phyloP scores from a whole-genome alignment of 2,797 vertebrate species.

The Phalloptychus januarius region DNA sequence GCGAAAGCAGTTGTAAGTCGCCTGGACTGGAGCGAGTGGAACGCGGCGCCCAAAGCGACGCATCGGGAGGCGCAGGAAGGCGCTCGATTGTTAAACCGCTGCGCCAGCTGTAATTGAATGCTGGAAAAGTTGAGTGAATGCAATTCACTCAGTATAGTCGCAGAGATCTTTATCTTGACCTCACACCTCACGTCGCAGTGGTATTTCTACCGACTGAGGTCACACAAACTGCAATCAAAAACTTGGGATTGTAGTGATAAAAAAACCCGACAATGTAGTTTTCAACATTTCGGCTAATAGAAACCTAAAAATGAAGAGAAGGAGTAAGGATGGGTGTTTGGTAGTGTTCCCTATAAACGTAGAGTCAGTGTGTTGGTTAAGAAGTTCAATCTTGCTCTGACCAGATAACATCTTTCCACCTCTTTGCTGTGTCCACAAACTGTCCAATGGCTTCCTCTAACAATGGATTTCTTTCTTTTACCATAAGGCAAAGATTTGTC shows the following conservation, averaged over 20 bases:
- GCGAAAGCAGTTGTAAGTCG: neutral
- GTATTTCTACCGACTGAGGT: neutral
- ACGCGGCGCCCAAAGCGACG: neutral
- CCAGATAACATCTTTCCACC: neutral
- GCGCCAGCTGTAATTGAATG: constrained; percentile 23
- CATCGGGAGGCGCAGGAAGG: neutral
- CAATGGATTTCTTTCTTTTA: neutral
- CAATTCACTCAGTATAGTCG: constrained; percentile 52
- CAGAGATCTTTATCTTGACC: neutral
- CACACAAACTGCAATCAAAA: neutral
- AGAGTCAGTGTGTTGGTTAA: neutral
- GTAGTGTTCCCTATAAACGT: neutral
- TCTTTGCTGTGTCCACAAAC: neutral
- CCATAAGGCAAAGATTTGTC: neutral
- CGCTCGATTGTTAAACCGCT: neutral
- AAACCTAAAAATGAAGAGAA: neutral
- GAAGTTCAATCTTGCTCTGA: neutral
- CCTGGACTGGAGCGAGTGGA: neutral
- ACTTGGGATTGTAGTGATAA: neutral
- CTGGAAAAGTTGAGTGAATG: constrained; percentile 21
- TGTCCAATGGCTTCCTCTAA: neutral
- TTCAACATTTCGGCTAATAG: neutral
- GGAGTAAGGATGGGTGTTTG: neutral
- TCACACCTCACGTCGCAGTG: neutral
- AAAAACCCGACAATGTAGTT: neutral